Base-by-base conservation (phyloP, 2,888 invertebrate genomes). In the Meteorus colon region DNA sequence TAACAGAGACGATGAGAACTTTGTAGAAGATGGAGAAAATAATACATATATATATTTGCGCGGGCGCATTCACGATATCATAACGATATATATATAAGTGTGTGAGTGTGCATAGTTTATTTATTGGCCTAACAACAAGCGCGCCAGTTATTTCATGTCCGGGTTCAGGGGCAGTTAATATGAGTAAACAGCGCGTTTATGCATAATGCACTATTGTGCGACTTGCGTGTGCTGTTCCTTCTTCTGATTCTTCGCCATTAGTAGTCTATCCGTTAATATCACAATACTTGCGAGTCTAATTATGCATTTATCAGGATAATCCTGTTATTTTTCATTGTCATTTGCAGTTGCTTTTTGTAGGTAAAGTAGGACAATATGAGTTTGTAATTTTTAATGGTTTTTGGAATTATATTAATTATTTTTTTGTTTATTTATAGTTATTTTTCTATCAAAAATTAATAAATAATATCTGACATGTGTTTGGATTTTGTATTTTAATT, bases 81-180 rank as follows among this genome's bases (percentile, higher is more conserved):
- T 59, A 59, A 59, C 59, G 19, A 41, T 59, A 59, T 59, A 10
- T 14, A 19, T 60, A 29, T 55, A 66, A 60, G 77, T 37, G 45
- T 41, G 31, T 45, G 45, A n/a, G 51, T 68, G 34, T 59, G 41
- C 31, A 62, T 68, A 69, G 63, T 37, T 65, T 69, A 37, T 66
- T 31, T 73, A 51, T 68, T 59, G 73, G 69, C 69, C 65, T 63
- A 37, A 75, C 74, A 73, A 72, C 41, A 62, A 68, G 29, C 51
- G 71, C 59, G 41, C 45, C 19, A 66, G 59, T 66, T 66, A 63
- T 34, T 74, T 60, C 79, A 78, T 77, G 81, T 82, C 83, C 82
- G 82, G 83, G 83, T 83, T 81, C 82, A 80, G 77, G 76, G 79
- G 78, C 79, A 79, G 76, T 79, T 80, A 76, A 34, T 34, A 34